Percentiles rank a stretch among this genome's conserved stretches.
Conservation (phyloP, 2,888 invertebrate genomes). For the Neoascia interrupta region DNA sequence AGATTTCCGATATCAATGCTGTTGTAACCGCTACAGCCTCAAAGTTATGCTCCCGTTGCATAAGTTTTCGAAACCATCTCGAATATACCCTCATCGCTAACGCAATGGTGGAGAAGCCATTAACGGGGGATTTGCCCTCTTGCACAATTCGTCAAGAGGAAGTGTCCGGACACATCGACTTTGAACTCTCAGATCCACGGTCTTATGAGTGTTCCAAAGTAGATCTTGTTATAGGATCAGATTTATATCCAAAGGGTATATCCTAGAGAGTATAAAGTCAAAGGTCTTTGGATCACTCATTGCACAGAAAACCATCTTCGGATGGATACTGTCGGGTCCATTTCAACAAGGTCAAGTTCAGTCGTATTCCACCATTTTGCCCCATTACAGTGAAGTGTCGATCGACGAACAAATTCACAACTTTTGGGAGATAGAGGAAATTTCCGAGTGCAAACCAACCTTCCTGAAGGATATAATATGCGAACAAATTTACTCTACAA, state of each 20-base stretch:
- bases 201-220: neutral
- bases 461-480: conserved; percentile 11
- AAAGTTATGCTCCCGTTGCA: neutral
- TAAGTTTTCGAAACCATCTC: neutral
- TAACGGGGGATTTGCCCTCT: conserved; percentile 11
- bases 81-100: neutral
- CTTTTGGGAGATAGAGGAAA: neutral
- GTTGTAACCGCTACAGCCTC: neutral
- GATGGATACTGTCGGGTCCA: too few relatives aligned
- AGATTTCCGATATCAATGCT: conserved; percentile 16
- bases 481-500: neutral
- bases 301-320: neutral
- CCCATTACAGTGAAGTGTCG: too few relatives aligned
- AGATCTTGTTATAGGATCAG: conserved; percentile 10
- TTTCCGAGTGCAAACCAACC: too few relatives aligned
- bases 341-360: too few relatives aligned
- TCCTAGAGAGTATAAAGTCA: neutral
- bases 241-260: neutral
- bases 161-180: neutral
- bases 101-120: too few relatives aligned
- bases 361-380: too few relatives aligned
- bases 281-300: conserved; percentile 2
- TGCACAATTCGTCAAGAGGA: neutral
- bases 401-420: too few relatives aligned
- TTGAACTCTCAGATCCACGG: conserved; percentile 11